Evolutionary conservation across 2,888 invertebrate species (phyloP).

Genomic region (Drosophila merina): DNA sequence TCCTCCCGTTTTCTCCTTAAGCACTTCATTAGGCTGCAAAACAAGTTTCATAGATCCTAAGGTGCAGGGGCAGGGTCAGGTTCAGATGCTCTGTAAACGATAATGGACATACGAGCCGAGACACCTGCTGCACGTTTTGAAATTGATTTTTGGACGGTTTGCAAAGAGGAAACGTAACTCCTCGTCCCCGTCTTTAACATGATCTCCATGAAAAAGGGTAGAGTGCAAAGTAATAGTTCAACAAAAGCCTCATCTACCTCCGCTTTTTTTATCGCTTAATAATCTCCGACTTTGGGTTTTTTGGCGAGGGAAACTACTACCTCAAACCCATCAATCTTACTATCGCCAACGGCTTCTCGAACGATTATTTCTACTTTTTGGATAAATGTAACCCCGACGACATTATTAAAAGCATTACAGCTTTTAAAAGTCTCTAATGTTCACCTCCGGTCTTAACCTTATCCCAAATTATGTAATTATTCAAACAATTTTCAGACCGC

Average conservation of each 20-base stretch:
- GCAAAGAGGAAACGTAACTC: slow-evolving; percentile 33
- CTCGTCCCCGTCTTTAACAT: neutral
- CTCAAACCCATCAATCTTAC: slow-evolving; percentile 15
- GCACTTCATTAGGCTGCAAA: slow-evolving; percentile 63
- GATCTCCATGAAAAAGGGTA: slow-evolving; percentile 27
- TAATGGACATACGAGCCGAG: slow-evolving; percentile 57
- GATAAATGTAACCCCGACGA: slow-evolving; percentile 54
- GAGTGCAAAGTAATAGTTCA: slow-evolving; percentile 64
- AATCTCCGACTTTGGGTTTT: slow-evolving; percentile 34
- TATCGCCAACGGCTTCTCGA: too few species aligned
- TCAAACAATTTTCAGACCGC: too few species aligned
- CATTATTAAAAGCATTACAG: slow-evolving; percentile 47
- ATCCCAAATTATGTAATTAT: too few species aligned
- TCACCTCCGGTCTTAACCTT: too few species aligned
- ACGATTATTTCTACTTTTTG: slow-evolving; percentile 34
- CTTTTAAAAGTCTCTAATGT: too few species aligned
- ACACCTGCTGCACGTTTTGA: slow-evolving; percentile 37
- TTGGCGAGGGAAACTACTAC: slow-evolving; percentile 48
- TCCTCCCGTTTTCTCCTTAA: slow-evolving; percentile 34
- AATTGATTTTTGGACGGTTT: slow-evolving; percentile 43
- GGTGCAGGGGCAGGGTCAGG: slow-evolving; percentile 64
- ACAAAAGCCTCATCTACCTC: slow-evolving; percentile 17
- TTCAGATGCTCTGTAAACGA: slow-evolving; percentile 51
- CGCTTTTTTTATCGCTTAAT: slow-evolving; percentile 23
- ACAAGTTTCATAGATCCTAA: slow-evolving; percentile 75